A percentile compares a stretch with the other conserved stretches of the same genome.
Conservation (phyloP, 2,797 vertebrate species). For the Rhabdophis nuchalis region DNA sequence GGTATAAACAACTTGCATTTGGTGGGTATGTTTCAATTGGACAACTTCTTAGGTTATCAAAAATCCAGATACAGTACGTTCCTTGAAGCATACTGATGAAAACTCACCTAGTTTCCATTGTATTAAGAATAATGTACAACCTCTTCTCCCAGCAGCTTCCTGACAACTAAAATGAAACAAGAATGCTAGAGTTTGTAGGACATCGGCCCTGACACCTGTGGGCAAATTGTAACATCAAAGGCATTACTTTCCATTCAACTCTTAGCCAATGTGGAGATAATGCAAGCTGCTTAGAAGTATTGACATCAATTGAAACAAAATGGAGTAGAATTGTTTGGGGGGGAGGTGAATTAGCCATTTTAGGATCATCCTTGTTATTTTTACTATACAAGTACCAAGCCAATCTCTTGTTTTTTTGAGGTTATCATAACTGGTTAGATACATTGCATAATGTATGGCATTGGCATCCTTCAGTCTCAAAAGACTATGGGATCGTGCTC, state of each 20-base stretch:
- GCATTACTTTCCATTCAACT: not conserved
- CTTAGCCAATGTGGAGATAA: not conserved
- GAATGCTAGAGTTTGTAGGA: not conserved
- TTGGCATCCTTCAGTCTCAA: too few species aligned
- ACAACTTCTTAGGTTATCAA: not conserved
- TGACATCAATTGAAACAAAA: not conserved
- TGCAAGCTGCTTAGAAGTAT: not conserved
- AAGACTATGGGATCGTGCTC: too few species aligned
- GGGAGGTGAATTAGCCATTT: not conserved
- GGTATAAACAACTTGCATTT: not conserved
- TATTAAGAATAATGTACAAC: not conserved
- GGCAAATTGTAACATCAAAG: not conserved
- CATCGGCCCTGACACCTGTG: not conserved
- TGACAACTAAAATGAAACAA: not conserved
- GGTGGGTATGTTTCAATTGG: not conserved
- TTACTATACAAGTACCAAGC: conserved; percentile 39
- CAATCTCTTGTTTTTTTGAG: conserved; percentile 50
- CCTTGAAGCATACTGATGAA: not conserved
- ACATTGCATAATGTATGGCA: conserved; percentile 40
- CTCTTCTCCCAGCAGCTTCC: not conserved
- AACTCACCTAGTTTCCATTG: not conserved
- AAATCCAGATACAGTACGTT: not conserved
- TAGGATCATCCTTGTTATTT: not conserved
- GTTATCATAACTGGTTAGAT: conserved; percentile 45
- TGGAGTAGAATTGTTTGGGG: not conserved